Conservation (phyloP, 2,888 invertebrate genomes). For the Dascillus cervinus region DNA sequence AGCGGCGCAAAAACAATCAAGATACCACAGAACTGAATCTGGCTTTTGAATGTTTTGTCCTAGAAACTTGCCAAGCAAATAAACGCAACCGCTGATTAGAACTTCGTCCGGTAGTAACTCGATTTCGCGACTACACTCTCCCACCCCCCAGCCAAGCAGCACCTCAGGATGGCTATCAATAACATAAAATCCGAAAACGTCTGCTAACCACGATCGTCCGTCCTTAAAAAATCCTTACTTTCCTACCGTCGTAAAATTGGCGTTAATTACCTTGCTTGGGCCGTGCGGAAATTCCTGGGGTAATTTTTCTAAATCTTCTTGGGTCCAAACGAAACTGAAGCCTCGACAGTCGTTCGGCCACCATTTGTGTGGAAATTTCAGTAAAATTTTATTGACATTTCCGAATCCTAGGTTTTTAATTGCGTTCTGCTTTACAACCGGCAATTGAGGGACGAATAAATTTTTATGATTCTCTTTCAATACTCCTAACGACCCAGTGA, state of each 20-base stretch:
- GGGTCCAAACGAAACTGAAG: slow-evolving; percentile 52
- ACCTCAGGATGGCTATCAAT: slow-evolving; percentile 55
- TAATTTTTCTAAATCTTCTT: slow-evolving; percentile 39
- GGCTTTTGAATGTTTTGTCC: slow-evolving; percentile 47
- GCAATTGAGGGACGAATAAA: slow-evolving; percentile 51
- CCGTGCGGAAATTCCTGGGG: slow-evolving; percentile 29
- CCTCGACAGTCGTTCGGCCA: slow-evolving; percentile 52
- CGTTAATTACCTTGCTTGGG: slow-evolving; percentile 9
- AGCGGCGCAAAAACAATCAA: too few species aligned
- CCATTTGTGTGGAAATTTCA: slow-evolving; percentile 57
- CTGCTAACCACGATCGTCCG: slow-evolving; percentile 53
- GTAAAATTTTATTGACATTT: slow-evolving; percentile 57
- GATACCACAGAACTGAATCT: slow-evolving; percentile 30
- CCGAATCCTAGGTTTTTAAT: slow-evolving; percentile 57
- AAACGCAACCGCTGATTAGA: slow-evolving; percentile 46
- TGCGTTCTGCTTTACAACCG: slow-evolving; percentile 46
- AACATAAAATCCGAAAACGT: slow-evolving; percentile 60
- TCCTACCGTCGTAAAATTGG: neutral
- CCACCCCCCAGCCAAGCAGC: slow-evolving; percentile 65
- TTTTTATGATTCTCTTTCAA: slow-evolving; percentile 50
- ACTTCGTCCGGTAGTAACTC: slow-evolving; percentile 52
- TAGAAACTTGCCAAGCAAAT: slow-evolving; percentile 48
- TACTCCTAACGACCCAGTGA: slow-evolving; percentile 63
- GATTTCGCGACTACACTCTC: slow-evolving; percentile 52
- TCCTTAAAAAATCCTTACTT: slow-evolving; percentile 27